Conservation (phyloP, 2,888 invertebrate species). For the Aleiodes testaceus region DNA sequence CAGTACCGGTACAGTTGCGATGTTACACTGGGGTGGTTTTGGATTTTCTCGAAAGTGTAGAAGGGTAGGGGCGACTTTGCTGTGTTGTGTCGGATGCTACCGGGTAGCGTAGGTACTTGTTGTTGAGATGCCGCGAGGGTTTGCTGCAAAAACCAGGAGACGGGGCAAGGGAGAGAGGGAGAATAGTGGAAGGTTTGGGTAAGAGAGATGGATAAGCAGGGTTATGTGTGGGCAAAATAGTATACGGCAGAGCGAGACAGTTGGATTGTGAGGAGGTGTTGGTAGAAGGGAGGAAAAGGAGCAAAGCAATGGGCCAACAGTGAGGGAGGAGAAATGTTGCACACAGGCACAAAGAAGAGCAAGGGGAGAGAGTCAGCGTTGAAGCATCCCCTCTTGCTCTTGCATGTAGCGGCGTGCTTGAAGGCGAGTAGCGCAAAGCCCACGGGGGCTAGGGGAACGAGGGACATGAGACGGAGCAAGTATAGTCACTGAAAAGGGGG, state of each 20-base stretch:
- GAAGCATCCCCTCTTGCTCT: neutral
- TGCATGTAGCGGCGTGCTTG: neutral
- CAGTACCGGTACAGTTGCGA: conserved; percentile 41
- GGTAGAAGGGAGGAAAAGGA: conserved; percentile 30
- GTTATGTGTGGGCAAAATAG: neutral
- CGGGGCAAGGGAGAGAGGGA: conserved; percentile 46
- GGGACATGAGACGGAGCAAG: conserved; percentile 10
- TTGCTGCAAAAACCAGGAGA: conserved; percentile 38
- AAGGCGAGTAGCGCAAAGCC: neutral
- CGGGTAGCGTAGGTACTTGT: conserved; percentile 69
- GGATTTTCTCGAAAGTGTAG: conserved; percentile 37
- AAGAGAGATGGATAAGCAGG: conserved; percentile 46
- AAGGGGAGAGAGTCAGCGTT: neutral
- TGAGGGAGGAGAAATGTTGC: too few relatives aligned
- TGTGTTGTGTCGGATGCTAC: conserved; percentile 71
- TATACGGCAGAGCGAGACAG: neutral
- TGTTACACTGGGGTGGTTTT: conserved; percentile 36
- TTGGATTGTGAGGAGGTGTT: conserved; percentile 33
- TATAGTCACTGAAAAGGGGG: conserved; percentile 53
- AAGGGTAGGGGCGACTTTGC: conserved; percentile 58
- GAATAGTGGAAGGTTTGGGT: conserved; percentile 34
- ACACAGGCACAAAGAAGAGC: neutral
- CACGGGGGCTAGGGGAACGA: neutral
- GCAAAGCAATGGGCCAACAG: conserved; percentile 5
- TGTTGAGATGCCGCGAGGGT: conserved; percentile 66